Percentiles rank a stretch among this genome's conserved stretches.
Conservation (phyloP, 2,888 invertebrate genomes). For the Nomada fabriciana region DNA sequence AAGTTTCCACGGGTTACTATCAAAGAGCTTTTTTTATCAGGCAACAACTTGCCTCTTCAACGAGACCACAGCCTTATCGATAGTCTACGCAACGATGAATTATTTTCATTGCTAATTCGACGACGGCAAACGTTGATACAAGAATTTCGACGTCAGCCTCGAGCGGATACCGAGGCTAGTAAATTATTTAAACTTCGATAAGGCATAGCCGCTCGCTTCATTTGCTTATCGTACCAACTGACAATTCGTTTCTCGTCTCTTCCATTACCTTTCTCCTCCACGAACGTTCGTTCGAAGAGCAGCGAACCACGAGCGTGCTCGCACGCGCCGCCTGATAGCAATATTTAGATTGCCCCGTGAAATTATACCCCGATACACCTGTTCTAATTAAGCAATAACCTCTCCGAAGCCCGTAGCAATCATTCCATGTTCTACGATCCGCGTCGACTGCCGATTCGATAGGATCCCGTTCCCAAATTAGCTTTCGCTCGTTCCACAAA, state of each 20-base stretch:
- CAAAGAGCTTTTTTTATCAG: conserved; percentile 4
- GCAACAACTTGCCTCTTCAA: not conserved
- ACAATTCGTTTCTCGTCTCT: not conserved
- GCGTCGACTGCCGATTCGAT: not conserved
- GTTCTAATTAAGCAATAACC: not conserved
- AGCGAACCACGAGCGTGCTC: too few relatives aligned
- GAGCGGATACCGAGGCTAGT: not conserved
- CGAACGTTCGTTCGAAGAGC: too few relatives aligned
- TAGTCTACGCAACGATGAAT: not conserved
- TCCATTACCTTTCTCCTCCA: not conserved
- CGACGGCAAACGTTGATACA: not conserved
- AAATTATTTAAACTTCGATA: conserved; percentile 4
- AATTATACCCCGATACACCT: not conserved
- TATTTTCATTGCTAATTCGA: not conserved
- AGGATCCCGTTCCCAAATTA: not conserved
- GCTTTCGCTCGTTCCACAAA: too few relatives aligned
- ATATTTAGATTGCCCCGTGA: conserved; percentile 4
- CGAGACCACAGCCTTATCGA: not conserved
- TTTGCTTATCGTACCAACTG: not conserved
- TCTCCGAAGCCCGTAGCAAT: not conserved
- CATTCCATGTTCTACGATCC: not conserved
- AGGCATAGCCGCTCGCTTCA: not conserved
- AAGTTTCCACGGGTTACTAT: not conserved
- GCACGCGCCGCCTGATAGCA: not conserved
- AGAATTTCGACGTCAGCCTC: not conserved